phyloP scores from a whole-genome alignment of 2,888 invertebrate genomes.

The Sepioteuthis lessoniana region DNA sequence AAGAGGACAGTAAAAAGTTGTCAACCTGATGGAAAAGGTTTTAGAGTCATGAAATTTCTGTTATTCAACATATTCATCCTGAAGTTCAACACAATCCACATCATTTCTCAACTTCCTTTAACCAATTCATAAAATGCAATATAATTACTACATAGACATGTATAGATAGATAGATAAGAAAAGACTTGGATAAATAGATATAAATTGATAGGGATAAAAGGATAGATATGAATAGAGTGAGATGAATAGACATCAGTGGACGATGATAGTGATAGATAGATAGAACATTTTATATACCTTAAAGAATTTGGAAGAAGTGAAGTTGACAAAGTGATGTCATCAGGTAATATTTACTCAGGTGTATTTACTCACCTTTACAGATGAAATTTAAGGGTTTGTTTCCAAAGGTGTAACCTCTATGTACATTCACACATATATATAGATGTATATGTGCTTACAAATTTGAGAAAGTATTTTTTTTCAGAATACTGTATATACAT shows the following conservation, averaged over 20 bases:
- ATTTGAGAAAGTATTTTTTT: neutral
- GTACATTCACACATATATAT: neutral
- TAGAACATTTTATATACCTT: neutral
- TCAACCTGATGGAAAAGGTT: too few species aligned
- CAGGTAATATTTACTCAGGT: conserved; percentile 33
- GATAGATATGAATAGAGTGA: neutral
- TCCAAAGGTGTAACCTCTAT: neutral
- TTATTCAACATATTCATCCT: too few species aligned
- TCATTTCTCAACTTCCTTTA: too few species aligned
- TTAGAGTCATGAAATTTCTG: too few species aligned
- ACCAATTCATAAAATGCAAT: too few species aligned
- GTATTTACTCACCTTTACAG: conserved; percentile 25
- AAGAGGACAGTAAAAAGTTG: too few species aligned
- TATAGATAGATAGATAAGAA: too few species aligned
- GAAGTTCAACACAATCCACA: too few species aligned
- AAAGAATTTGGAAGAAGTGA: neutral
- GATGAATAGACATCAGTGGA: neutral
- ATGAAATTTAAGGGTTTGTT: neutral
- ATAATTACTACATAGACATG: too few species aligned
- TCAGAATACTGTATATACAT: neutral
- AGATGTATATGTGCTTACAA: neutral
- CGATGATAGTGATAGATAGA: neutral
- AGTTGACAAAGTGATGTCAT: conserved; percentile 20
- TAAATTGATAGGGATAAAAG: too few species aligned
- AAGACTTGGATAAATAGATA: too few species aligned